Base-by-base conservation (phyloP, 2,888 invertebrate species). In the Eristalis pertinax region DNA sequence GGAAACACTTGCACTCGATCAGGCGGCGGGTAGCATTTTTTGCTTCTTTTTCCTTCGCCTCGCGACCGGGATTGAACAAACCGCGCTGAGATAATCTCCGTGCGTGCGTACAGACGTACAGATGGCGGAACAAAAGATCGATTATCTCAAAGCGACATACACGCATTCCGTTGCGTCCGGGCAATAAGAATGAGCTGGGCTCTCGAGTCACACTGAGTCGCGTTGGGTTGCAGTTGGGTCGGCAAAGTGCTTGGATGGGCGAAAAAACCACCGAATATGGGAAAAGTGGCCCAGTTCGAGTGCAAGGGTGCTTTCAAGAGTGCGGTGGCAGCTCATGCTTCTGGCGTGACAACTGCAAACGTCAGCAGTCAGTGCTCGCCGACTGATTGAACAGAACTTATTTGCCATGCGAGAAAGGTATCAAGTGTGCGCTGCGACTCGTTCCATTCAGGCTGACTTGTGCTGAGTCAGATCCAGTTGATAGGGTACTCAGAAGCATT, bases 181-280 rank as follows among this genome's bases (percentile, higher is more conserved):
- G 43, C 81, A 80, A 76, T 85, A 68, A 5, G 67, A 85, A 81
- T 85, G 68, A 85, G 72, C 26, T 74, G n/a, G 50, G 50, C 50
- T 19, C 26, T 22, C 38, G 29, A 74, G 29, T n/a, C 11, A 24
- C n/a, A 35, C 15, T n/a, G 22, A 24, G 26, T 29, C 58, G 65
- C 58, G 60, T 35, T 41, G 41, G 81, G 43, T 11, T 72, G 38
- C 43, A 68, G 24, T 13, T 41, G 24, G 38, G 32, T 7, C 19
- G 64, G 11, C 63, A 38, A 79, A 41, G 10, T 38, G 63, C 62
- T 50, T 2, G 4, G 50, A 19, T 19, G 7, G 50, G 19, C 50
- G 50, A 50, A 22, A 63, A 69, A 43, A 7, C 35, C 22, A 50
- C 35, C 10, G 38, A 72, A 56, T 65, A 58, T 38, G 19, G n/a